These are phyloP conservation scores for Tachina lurida DNA, from an alignment of 2,888 invertebrate genomes.

Conservation along the genomic window DNA sequence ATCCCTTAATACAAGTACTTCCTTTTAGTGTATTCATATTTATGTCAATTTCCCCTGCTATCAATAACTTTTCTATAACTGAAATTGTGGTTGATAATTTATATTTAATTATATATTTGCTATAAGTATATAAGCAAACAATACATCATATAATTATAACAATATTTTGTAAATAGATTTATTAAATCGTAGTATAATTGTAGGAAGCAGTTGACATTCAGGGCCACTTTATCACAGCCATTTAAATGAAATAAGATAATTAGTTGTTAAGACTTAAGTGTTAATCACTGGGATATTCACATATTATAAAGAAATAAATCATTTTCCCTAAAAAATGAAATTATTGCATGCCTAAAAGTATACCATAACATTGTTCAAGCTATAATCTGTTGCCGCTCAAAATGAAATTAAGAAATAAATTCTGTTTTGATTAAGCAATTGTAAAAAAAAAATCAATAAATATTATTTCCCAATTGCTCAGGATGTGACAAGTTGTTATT, in stretches of 20 bases:
- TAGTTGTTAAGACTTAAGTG: background rate
- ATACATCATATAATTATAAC: background rate
- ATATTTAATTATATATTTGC: slow-evolving; percentile 21
- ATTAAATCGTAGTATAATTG: background rate
- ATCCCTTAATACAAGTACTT: too few species aligned
- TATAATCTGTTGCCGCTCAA: too few species aligned
- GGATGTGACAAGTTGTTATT: too few species aligned
- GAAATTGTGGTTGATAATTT: background rate
- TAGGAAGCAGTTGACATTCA: background rate
- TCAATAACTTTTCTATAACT: background rate
- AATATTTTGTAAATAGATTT: slow-evolving; percentile 1
- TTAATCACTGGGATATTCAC: slow-evolving; percentile 8
- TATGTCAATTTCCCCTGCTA: background rate
- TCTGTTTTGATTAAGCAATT: too few species aligned
- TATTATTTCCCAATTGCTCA: too few species aligned
- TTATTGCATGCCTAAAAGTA: background rate
- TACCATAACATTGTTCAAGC: background rate
- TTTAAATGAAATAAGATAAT: background rate
- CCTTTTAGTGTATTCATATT: background rate
- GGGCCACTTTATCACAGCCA: background rate
- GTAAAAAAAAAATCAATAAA: too few species aligned
- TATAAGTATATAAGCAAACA: too few species aligned
- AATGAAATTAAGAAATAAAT: too few species aligned
- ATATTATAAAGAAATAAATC: slow-evolving; percentile 32
- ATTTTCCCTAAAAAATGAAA: background rate